Evolutionary conservation across 2,797 vertebrate species (phyloP).

Genomic region (Sebastes matsubarae): DNA sequence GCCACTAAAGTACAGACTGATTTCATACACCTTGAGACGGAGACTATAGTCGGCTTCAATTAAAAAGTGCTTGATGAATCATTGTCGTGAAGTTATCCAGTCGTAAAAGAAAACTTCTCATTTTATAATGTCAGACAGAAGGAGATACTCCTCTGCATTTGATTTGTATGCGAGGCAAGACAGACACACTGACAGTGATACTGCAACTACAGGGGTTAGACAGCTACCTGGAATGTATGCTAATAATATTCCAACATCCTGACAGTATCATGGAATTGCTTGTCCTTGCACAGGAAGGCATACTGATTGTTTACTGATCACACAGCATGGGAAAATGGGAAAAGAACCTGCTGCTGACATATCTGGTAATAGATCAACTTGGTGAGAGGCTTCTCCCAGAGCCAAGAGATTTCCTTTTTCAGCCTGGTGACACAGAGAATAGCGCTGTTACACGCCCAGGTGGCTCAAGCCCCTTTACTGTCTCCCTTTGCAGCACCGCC

Average conservation of each 20-base stretch:
- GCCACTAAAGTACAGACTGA: constrained; percentile 42
- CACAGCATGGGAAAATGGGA: neutral
- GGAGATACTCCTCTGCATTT: constrained; percentile 41
- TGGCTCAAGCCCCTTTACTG: constrained; percentile 27
- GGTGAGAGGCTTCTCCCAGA: neutral
- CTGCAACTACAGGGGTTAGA: constrained; percentile 10
- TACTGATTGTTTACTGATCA: constrained; percentile 32
- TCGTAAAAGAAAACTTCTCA: constrained; percentile 35
- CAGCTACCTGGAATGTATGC: constrained; percentile 26
- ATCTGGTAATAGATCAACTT: constrained; percentile 25
- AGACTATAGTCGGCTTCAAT: constrained; percentile 31
- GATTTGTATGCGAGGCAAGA: constrained; percentile 38
- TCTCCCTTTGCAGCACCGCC: constrained; percentile 37
- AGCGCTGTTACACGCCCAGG: constrained; percentile 12
- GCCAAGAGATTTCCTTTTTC: constrained; percentile 19
- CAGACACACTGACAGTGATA: neutral
- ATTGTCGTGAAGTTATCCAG: constrained; percentile 41
- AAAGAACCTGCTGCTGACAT: neutral
- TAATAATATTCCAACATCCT: constrained; percentile 33
- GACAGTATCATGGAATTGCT: constrained; percentile 15
- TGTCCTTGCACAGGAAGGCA: neutral
- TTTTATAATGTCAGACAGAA: constrained; percentile 36
- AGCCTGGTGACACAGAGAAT: constrained; percentile 14
- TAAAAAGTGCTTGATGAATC: constrained; percentile 54
- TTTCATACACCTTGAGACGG: constrained; percentile 38